Evolutionary conservation across 2,113 vertebrate species (phyloP).

Genomic region (Epinephelus lanceolatus): DNA sequence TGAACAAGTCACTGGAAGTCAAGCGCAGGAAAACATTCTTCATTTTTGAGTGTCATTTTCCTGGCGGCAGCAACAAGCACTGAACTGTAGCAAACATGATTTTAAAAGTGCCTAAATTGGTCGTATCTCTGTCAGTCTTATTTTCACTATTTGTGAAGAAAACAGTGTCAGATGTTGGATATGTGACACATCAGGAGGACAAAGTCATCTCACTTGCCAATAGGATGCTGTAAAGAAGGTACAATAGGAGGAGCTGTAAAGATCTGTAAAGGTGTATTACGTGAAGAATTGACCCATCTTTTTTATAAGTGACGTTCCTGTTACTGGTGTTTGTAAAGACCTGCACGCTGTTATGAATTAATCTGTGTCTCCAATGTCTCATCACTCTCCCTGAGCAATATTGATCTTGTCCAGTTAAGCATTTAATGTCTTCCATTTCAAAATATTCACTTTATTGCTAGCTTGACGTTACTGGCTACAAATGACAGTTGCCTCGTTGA

Average conservation of each 20-base stretch:
- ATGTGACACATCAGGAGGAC: constrained; percentile 38
- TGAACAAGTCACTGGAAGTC: constrained; percentile 64
- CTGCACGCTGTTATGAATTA: constrained; percentile 70
- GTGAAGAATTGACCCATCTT: constrained; percentile 52
- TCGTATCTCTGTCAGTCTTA: constrained; percentile 54
- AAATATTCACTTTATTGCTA: constrained; percentile 44
- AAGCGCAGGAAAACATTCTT: constrained; percentile 47
- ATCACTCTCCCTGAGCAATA: constrained; percentile 58
- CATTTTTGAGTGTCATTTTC: constrained; percentile 41
- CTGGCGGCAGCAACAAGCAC: constrained; percentile 70
- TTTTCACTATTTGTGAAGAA: constrained; percentile 51
- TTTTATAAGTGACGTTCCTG: constrained; percentile 60
- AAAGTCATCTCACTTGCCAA: constrained; percentile 34
- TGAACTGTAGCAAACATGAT: constrained; percentile 75
- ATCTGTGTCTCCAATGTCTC: constrained; percentile 48
- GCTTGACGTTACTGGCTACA: constrained; percentile 20
- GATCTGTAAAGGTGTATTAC: constrained; percentile 41
- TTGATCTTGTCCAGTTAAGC: constrained; percentile 37
- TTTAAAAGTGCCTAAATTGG: constrained; percentile 77
- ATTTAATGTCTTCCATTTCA: constrained; percentile 75
- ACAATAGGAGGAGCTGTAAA: constrained; percentile 41
- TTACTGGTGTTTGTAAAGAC: constrained; percentile 69
- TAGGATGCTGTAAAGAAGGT: constrained; percentile 51
- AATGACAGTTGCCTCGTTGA: constrained; percentile 29
- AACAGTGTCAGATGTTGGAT: constrained; percentile 39